Percentiles rank a stretch among this genome's conserved stretches.
Conservation (phyloP, 1,140 invertebrate genomes). For the Adoxophyes honmai region DNA sequence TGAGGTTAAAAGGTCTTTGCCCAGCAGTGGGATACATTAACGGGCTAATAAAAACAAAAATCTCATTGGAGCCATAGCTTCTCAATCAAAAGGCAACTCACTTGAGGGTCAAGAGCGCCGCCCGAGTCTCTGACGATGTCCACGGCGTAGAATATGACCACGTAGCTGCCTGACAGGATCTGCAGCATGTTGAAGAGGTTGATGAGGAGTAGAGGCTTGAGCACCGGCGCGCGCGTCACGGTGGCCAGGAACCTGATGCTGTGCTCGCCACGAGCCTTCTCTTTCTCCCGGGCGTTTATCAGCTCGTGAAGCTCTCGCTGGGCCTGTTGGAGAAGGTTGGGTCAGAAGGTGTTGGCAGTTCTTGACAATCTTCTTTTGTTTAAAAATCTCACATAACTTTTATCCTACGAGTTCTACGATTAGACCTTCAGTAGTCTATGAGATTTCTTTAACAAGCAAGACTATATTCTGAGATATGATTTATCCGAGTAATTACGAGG, state of each 20-base stretch:
- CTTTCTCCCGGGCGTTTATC: conserved; percentile 70
- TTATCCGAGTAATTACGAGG: no score
- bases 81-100: conserved; percentile 24
- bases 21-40: no score
- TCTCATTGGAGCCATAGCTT: no score
- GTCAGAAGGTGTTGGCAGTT: no score
- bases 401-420: no score
- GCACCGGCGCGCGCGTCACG: conserved; percentile 76
- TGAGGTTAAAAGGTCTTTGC: no score
- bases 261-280: conserved; percentile 66
- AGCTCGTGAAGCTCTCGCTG: conserved; percentile 78
- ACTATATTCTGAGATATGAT: no score
- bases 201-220: conserved; percentile 84
- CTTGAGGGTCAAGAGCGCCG: conserved; percentile 48
- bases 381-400: no score
- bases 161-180: conserved; percentile 84
- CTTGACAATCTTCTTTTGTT: no score
- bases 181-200: conserved; percentile 84
- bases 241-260: conserved; percentile 71
- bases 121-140: conserved; percentile 81
- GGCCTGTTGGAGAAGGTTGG: conserved; percentile 56
- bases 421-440: no score
- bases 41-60: no score
- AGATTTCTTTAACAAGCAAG: no score
- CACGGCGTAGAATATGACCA: conserved; percentile 86